Evolutionary conservation across 2,113 vertebrate species (phyloP).

Genomic region (Mixornis gularis): DNA sequence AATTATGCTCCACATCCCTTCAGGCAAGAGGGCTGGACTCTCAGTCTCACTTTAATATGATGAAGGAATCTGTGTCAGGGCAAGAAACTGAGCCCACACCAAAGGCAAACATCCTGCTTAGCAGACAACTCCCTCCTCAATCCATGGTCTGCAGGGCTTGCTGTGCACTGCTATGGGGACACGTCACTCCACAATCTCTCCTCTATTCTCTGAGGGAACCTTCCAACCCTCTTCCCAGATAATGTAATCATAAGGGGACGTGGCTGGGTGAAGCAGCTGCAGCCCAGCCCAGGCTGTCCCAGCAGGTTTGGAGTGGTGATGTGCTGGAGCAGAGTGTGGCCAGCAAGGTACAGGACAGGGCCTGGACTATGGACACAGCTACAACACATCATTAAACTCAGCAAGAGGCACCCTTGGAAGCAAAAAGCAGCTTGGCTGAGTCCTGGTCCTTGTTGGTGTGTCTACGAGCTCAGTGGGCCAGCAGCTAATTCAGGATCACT

Average conservation of each 20-base stretch:
- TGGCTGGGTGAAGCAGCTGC: background rate
- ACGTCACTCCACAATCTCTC: background rate
- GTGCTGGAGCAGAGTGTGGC: background rate
- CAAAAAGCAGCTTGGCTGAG: background rate
- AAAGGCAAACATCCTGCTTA: background rate
- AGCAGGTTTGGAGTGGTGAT: background rate
- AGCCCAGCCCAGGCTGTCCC: background rate
- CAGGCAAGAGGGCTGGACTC: background rate
- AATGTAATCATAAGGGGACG: accelerated
- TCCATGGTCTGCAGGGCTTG: background rate
- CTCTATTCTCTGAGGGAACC: background rate
- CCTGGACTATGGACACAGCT: background rate
- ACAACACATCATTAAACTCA: background rate
- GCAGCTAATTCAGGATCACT: background rate
- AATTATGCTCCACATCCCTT: background rate
- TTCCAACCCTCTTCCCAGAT: background rate
- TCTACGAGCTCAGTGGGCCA: background rate
- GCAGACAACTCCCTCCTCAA: background rate
- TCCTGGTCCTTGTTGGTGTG: background rate
- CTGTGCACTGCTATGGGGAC: background rate
- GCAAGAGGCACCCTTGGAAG: background rate
- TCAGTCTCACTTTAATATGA: background rate
- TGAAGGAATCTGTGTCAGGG: background rate
- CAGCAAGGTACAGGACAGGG: background rate
- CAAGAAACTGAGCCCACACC: background rate